Base-by-base conservation (phyloP, 1,140 invertebrate genomes). In the Araneus ventricosus region DNA sequence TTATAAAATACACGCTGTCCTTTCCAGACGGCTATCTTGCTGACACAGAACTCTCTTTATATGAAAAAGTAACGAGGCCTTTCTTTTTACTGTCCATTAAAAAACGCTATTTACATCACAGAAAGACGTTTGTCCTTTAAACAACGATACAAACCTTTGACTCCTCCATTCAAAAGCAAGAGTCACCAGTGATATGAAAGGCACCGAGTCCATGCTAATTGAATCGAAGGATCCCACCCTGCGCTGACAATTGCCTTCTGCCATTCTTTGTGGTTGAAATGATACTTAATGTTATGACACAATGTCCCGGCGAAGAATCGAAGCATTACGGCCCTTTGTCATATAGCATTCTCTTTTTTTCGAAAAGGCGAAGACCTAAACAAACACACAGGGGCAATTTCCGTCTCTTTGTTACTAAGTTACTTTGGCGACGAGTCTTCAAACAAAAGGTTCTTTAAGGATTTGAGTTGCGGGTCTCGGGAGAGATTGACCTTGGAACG, bases 361-460 rank as follows among this genome's bases (percentile, higher is more conserved):
- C 45, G 17, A 52, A 52, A 52, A 52, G 45, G 1, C 45, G 45
- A 37, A 14, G 84, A 34, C 45, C 84, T 27, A 86, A 86, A 86
- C 57, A 86, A 86, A 86, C n/a, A 75, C 67, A 86, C 57, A 61
- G 57, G 6, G 52, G 52, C 45, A 61, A 61, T 86, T 59, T 59
- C 84, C 45, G 45, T 59, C 57, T 34, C 57, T 86, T 86, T 86
- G 84, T 86, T 41, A n/a, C 37, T 45, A 6, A 39, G 80, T 84
- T 86, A 30, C 57, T 61, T 8, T 86, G 45, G 84, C 84, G 82
- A 57, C 45, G 82, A 41, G 24, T 85, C 82, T 20, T 86, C 84
- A 86, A 86, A 86, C 84, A 86, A 86, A 86, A 86, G 84, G 20
- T 59, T 37, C 84, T 37, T 86, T 34, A 86, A 86, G 84, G 27